Evolutionary conservation across 2,113 vertebrate genomes (phyloP).

Genomic region (Pontoporia blainvillei): DNA sequence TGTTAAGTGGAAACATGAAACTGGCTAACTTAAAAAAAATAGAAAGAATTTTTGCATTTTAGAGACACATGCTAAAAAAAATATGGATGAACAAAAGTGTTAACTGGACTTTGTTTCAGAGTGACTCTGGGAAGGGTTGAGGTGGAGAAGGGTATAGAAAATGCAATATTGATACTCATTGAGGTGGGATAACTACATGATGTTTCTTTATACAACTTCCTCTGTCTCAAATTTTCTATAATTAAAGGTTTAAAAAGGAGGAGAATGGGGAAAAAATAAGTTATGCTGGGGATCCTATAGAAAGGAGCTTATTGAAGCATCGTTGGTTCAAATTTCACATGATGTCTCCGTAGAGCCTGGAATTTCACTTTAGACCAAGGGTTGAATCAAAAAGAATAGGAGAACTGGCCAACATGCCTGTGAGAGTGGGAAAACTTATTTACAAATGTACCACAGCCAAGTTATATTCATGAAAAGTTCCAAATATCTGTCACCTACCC

Average conservation of each 20-base stretch:
- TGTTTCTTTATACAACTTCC: background rate
- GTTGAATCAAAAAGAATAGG: background rate
- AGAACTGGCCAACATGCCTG: background rate
- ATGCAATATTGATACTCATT: background rate
- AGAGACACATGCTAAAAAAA: background rate
- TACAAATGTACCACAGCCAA: constrained; percentile 25
- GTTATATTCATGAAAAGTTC: background rate
- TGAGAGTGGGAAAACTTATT: constrained; percentile 3
- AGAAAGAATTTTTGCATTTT: background rate
- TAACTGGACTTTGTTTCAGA: background rate
- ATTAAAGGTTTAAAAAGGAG: background rate
- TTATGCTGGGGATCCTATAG: background rate
- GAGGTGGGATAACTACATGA: background rate
- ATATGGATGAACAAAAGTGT: background rate
- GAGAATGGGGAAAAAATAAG: background rate
- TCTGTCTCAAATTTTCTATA: background rate
- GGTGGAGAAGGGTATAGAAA: background rate
- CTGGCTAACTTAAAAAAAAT: background rate
- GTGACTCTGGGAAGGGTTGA: background rate
- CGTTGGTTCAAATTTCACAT: background rate
- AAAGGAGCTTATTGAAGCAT: background rate
- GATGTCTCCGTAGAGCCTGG: background rate
- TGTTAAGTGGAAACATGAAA: background rate
- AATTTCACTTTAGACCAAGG: background rate
- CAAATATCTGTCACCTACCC: constrained; percentile 18